Evolutionary conservation across 2,888 invertebrate genomes (phyloP).

Genomic region (Leucania comma): DNA sequence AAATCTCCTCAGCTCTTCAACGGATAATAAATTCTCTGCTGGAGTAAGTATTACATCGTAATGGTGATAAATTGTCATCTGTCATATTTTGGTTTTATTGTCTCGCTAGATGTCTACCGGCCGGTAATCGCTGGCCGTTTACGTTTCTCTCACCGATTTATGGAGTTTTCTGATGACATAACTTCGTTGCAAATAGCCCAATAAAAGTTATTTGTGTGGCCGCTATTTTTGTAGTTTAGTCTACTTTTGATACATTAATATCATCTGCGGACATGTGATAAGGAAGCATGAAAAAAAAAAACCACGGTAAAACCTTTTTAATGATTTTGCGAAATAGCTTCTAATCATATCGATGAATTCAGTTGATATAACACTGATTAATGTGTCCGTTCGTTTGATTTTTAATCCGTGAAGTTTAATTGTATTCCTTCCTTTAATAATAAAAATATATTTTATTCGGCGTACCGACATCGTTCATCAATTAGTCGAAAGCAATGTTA

Average conservation of each 20-base stretch:
- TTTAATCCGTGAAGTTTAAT: conserved; percentile 20
- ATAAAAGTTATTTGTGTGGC: conserved; percentile 86
- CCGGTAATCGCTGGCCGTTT: conserved; percentile 81
- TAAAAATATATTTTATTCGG: conserved; percentile 22
- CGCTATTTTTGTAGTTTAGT: conserved; percentile 73
- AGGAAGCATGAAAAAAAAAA: not conserved
- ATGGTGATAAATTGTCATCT: conserved; percentile 79
- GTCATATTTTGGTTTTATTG: conserved; percentile 84
- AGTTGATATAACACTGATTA: conserved; percentile 19
- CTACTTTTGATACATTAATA: conserved; percentile 10
- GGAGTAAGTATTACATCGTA: conserved; percentile 76
- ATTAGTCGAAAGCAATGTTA: conserved; percentile 39
- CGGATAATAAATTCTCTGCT: conserved; percentile 77
- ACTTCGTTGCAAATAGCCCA: conserved; percentile 84
- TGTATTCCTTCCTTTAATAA: conserved; percentile 16
- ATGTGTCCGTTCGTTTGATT: conserved; percentile 21
- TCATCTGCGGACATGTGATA: not conserved
- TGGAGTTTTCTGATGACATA: conserved; percentile 84
- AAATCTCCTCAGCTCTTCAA: conserved; percentile 75
- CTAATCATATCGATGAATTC: not conserved
- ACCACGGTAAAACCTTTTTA: not conserved
- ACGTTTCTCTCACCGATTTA: conserved; percentile 83
- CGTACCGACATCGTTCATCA: conserved; percentile 17
- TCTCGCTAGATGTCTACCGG: conserved; percentile 76
- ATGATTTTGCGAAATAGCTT: not conserved